phyloP scores from a whole-genome alignment of 1,140 invertebrate genomes.

The Ceratosolen fusciceps region DNA sequence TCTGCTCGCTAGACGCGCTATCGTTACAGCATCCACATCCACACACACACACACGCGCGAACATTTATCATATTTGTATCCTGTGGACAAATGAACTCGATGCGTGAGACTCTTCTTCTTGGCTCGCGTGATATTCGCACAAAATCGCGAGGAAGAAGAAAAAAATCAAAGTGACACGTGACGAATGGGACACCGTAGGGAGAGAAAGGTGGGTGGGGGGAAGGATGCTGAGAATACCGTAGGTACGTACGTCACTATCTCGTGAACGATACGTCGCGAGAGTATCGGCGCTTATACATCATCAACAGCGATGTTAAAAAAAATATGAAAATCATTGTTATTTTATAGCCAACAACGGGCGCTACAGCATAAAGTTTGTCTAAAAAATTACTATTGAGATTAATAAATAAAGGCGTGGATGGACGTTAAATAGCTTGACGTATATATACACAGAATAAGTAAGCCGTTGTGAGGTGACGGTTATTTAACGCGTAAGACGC shows the following conservation, averaged over 20 bases:
- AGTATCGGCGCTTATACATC: not conserved
- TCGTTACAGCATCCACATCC: constrained; percentile 51
- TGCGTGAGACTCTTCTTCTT: not conserved
- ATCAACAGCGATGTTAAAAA: not conserved
- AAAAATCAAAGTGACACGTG: not conserved
- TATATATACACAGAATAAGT: not conserved
- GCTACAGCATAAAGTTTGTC: too few relatives aligned
- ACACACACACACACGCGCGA: too few relatives aligned
- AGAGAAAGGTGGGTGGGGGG: not conserved
- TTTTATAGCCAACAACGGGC: not conserved
- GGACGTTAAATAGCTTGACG: not conserved
- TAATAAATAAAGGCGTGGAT: not conserved
- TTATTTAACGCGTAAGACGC: not conserved
- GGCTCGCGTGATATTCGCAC: constrained; percentile 9
- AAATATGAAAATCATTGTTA: not conserved
- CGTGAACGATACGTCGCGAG: too few relatives aligned
- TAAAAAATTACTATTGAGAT: not conserved
- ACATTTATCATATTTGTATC: constrained; percentile 45
- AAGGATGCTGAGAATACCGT: not conserved
- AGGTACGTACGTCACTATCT: too few relatives aligned
- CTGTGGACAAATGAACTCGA: not conserved
- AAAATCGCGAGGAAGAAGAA: not conserved
- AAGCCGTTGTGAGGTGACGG: not conserved
- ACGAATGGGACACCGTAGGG: not conserved
- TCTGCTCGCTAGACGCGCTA: constrained; percentile 51